phyloP scores from a whole-genome alignment of 35 echinoderm and acorn worm genomes.

The Diadema setosum region DNA sequence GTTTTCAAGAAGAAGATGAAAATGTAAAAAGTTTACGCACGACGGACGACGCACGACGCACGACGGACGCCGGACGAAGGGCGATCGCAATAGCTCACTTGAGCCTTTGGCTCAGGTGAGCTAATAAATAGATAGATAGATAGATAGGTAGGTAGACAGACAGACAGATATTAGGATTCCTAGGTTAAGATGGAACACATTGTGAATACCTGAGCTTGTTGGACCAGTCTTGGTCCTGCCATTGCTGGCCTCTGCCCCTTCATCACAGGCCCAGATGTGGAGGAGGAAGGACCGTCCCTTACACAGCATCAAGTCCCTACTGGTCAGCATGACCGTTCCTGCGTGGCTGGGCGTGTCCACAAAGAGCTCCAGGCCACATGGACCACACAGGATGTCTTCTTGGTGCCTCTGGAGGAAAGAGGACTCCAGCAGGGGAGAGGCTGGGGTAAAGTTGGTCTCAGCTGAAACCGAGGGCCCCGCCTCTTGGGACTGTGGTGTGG shows the following conservation, averaged over 20 bases:
- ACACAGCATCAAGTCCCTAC: constrained; percentile 66
- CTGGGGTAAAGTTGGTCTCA: neutral
- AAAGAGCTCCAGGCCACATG: constrained; percentile 74
- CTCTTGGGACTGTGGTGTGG: neutral
- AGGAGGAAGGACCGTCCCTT: constrained; percentile 82
- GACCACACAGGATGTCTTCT: constrained; percentile 89
- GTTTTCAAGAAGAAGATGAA: no score
- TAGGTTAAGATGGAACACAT: no score
- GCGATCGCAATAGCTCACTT: no score
- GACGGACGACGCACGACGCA: no score
- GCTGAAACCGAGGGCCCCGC: neutral
- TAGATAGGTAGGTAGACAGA: no score
- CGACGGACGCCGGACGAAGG: no score
- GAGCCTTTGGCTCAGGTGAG: no score
- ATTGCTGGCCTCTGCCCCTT: neutral
- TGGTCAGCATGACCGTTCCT: constrained; percentile 84
- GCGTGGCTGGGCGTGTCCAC: constrained; percentile 75
- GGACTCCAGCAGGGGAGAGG: constrained; percentile 6
- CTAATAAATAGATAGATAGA: no score
- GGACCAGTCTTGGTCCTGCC: neutral
- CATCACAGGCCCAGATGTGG: constrained; percentile 59
- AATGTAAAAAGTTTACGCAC: no score
- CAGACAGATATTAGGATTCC: no score
- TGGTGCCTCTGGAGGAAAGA: constrained; percentile 58
- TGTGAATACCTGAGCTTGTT: neutral